Conservation (phyloP, 1,140 invertebrate genomes). For the Tetramorium alpestre region DNA sequence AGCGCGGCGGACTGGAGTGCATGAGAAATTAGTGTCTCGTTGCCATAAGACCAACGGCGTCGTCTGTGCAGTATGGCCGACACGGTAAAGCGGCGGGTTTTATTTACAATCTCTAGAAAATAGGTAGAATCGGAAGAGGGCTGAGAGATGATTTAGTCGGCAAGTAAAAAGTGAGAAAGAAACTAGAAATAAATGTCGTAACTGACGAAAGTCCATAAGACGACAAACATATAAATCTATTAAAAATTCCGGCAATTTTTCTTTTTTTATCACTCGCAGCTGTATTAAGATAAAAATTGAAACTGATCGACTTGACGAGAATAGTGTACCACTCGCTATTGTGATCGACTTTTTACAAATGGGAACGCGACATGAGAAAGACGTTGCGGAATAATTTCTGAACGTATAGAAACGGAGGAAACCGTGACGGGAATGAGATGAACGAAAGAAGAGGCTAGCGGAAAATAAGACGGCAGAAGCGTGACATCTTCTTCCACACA, state of each 20-base stretch:
- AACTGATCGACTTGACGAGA: neutral
- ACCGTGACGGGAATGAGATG: neutral
- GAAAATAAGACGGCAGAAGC: conserved; percentile 49
- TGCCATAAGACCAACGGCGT: conserved; percentile 60
- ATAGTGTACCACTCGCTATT: neutral
- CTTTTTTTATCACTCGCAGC: too few species aligned
- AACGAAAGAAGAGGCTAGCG: conserved; percentile 25
- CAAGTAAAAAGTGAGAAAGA: neutral
- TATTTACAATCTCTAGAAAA: conserved; percentile 55
- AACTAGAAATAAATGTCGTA: neutral
- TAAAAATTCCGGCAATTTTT: neutral
- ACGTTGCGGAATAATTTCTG: conserved; percentile 23
- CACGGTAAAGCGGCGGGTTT: conserved; percentile 37
- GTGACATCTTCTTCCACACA: conserved; percentile 22
- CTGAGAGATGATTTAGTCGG: conserved; percentile 28
- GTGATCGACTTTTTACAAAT: neutral
- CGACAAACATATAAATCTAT: neutral
- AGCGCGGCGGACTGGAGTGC: conserved; percentile 42
- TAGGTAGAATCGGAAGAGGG: conserved; percentile 11
- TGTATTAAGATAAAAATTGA: conserved; percentile 12
- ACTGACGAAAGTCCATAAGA: neutral
- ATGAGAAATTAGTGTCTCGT: conserved; percentile 67
- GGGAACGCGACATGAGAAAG: neutral
- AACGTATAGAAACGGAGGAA: neutral
- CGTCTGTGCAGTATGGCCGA: conserved; percentile 47